Conservation (phyloP, 2,113 vertebrate genomes). For the Pseudorasbora parva region DNA sequence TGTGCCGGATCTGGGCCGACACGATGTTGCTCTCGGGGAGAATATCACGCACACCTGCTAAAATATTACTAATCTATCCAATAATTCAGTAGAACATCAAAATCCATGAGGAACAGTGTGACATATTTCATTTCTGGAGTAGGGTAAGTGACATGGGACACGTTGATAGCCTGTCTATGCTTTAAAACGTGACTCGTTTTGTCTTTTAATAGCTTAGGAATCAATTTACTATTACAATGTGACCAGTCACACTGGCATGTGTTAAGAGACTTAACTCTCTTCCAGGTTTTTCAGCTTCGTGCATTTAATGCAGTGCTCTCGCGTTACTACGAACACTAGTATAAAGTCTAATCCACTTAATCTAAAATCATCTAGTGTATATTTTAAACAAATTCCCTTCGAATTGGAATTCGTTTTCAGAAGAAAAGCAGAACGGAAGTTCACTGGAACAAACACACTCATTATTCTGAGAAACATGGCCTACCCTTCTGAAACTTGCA, state of each 20-base stretch:
- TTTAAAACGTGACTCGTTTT: background rate
- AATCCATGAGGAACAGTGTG: background rate
- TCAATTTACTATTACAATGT: background rate
- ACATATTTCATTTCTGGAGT: background rate
- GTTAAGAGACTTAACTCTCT: constrained; percentile 16
- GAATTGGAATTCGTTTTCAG: background rate
- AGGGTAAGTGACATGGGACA: background rate
- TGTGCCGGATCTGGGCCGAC: too few relatives aligned
- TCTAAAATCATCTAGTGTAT: background rate
- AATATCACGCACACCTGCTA: background rate
- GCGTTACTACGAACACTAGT: background rate
- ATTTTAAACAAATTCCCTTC: background rate
- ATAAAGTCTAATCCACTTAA: background rate
- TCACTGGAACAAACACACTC: background rate
- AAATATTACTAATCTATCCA: background rate
- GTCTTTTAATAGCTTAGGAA: background rate
- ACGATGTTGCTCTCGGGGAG: too few relatives aligned
- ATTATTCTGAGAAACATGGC: constrained; percentile 22
- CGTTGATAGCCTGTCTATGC: background rate
- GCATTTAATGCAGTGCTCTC: background rate
- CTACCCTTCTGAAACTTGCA: background rate
- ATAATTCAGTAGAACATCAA: background rate
- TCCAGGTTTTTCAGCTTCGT: background rate
- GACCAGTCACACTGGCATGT: background rate
- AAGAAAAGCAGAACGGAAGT: background rate